These are phyloP conservation scores for Leptinotarsa tumamoca DNA, from an alignment of 2,888 invertebrate genomes.

Conservation along the genomic window DNA sequence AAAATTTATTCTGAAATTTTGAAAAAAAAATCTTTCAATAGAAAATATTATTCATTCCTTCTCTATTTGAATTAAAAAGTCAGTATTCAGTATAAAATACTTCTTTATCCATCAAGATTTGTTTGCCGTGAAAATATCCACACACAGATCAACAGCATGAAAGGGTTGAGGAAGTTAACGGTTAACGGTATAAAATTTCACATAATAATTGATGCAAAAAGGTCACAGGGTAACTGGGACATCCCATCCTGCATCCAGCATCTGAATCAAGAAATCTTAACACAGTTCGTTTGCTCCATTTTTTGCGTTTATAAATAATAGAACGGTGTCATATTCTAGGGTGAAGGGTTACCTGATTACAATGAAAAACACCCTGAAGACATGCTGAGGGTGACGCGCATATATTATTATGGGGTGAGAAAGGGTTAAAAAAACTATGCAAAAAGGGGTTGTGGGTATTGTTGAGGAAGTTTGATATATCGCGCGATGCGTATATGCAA, in stretches of 20 bases:
- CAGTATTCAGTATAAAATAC: too few relatives aligned
- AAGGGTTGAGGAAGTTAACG: slow-evolving; percentile 42
- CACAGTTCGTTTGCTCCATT: slow-evolving; percentile 68
- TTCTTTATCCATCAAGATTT: not conserved
- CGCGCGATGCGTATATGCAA: slow-evolving; percentile 56
- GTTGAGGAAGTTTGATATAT: slow-evolving; percentile 60
- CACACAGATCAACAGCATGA: slow-evolving; percentile 7
- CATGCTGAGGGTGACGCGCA: slow-evolving; percentile 65
- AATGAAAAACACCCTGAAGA: slow-evolving; percentile 68
- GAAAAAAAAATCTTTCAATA: too few relatives aligned
- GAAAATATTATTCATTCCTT: too few relatives aligned
- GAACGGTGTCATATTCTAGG: slow-evolving; percentile 67
- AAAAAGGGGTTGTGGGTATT: slow-evolving; percentile 63
- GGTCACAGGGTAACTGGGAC: slow-evolving; percentile 52
- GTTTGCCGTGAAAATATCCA: not conserved
- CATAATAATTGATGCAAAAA: slow-evolving; percentile 59
- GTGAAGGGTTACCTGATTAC: slow-evolving; percentile 64
- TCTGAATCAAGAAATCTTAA: slow-evolving; percentile 63
- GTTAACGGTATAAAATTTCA: slow-evolving; percentile 48
- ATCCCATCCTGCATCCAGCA: slow-evolving; percentile 45
- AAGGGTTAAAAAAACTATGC: slow-evolving; percentile 66
- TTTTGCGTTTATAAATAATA: slow-evolving; percentile 64
- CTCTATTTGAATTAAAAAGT: too few relatives aligned
- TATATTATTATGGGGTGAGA: slow-evolving; percentile 66
- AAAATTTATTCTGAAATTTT: too few relatives aligned